Evolutionary conservation across 2,113 vertebrate species (phyloP), one percentile per base, ranked within the genome.

Genomic region (Ictalurus punctatus): DNA sequence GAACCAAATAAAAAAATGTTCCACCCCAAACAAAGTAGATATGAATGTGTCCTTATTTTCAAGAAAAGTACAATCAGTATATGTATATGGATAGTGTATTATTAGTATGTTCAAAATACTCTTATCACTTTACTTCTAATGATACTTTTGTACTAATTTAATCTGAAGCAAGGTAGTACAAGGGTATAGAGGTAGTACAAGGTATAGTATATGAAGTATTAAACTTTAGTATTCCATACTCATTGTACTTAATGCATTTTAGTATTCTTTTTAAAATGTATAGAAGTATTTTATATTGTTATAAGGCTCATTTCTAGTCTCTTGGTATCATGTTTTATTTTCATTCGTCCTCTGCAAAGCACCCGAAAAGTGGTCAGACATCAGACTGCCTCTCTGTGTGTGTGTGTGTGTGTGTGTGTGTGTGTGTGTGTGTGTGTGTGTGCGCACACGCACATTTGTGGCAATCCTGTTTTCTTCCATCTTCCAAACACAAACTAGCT

Each of bases 401-500:
- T 56, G 48, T 56, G 48, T 30, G 27, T 80, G 48, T 30, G 48
- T 34, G 78, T 34, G 73, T 58, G 52, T 54, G 52, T 56, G 48
- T 56, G 48, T 56, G 52, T 58, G 27, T 58, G 52, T 56, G 13
- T 21, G 76, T 54, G 76, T 54, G 44, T 80, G 48, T 30, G 78
- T 56, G 52, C 19, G 14, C 8, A 7, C 1, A 1, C 2, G 14
- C 16, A 4, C n/a, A 30, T n/a, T 52, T 81, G 79, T 34, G 30
- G 19, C n/a, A 58, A 17, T 40, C 52, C 12, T 63, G 81, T 83
- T 83, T 61, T 25, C 81, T 40, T 63, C 21, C 21, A 63, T 83
- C 58, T 63, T 83, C 34, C 58, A 27, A 83, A 63, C 81, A 83
- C 34, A 83, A 83, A 83, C 81, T 63, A 27, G 12, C 21, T 83